Evolutionary conservation across 1,140 invertebrate genomes (phyloP).

Genomic region (Leptopilina clavipes): DNA sequence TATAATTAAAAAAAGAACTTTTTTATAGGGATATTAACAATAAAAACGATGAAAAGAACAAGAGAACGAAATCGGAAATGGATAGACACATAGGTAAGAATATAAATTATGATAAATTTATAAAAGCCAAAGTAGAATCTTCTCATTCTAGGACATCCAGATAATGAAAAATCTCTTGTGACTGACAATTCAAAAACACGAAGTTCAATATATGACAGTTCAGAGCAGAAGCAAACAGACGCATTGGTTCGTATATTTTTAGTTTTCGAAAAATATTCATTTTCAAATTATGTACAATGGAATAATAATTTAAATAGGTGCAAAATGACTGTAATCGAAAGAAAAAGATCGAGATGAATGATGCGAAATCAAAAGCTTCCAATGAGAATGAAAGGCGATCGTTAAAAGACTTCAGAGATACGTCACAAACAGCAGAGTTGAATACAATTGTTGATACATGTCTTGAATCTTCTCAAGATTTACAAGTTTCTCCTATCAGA

Average conservation of each 20-base stretch:
- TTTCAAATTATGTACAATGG: background rate
- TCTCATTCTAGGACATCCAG: slow-evolving; percentile 46
- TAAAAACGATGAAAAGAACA: background rate
- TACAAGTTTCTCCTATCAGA: background rate
- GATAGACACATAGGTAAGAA: slow-evolving; percentile 49
- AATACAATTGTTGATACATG: slow-evolving; percentile 1
- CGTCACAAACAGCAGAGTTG: background rate
- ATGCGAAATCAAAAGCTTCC: background rate
- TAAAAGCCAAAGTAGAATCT: slow-evolving; percentile 55
- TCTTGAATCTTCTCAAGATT: slow-evolving; percentile 1
- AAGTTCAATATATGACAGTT: background rate
- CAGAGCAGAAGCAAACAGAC: background rate
- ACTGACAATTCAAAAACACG: background rate
- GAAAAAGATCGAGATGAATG: background rate
- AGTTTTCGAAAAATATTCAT: background rate
- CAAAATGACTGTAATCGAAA: background rate
- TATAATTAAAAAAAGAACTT: too few relatives aligned
- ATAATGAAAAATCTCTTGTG: slow-evolving; percentile 13
- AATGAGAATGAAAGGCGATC: background rate
- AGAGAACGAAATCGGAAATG: background rate
- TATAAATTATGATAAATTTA: slow-evolving; percentile 46
- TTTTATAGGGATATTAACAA: slow-evolving; percentile 18
- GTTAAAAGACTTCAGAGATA: background rate
- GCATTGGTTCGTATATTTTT: slow-evolving; percentile 3
- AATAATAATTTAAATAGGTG: background rate